These are phyloP conservation scores for Ips nitidus DNA, from an alignment of 1,140 invertebrate genomes.

Conservation along the genomic window DNA sequence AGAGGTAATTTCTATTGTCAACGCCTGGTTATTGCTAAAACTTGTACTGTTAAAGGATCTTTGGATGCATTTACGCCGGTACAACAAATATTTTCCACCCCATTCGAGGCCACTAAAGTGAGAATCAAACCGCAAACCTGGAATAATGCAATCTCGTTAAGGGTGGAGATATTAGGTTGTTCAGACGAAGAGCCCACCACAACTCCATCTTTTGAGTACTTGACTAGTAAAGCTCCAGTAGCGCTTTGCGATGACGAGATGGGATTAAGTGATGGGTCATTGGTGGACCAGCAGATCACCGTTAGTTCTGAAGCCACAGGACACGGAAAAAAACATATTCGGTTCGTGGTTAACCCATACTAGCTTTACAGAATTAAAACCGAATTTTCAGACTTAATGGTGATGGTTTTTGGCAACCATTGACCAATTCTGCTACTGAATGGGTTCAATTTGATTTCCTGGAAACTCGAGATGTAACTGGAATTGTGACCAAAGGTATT, in stretches of 20 bases:
- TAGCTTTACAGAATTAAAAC: neutral
- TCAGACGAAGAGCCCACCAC: constrained; percentile 46
- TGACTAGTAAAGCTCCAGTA: constrained; percentile 5
- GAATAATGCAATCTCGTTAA: constrained; percentile 71
- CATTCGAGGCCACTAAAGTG: constrained; percentile 72
- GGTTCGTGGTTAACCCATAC: constrained; percentile 9
- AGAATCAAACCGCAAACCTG: constrained; percentile 74
- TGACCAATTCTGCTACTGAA: constrained; percentile 63
- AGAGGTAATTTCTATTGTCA: constrained; percentile 10
- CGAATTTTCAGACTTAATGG: constrained; percentile 49
- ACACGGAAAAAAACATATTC: constrained; percentile 50
- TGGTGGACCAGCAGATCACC: constrained; percentile 61
- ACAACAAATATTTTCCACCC: constrained; percentile 65
- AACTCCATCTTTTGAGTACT: constrained; percentile 36
- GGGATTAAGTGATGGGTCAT: constrained; percentile 62
- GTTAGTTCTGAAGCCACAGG: constrained; percentile 49
- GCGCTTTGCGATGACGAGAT: constrained; percentile 62
- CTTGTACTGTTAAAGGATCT: constrained; percentile 60
- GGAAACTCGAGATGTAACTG: constrained; percentile 72
- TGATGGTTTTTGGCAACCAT: constrained; percentile 60
- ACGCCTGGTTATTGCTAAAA: neutral
- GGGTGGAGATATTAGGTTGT: constrained; percentile 77
- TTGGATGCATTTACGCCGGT: constrained; percentile 60
- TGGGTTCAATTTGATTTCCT: constrained; percentile 77
- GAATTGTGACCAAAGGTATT: constrained; percentile 68